Evolutionary conservation across 2,888 invertebrate species (phyloP).

Genomic region (Craniophora ligustri): DNA sequence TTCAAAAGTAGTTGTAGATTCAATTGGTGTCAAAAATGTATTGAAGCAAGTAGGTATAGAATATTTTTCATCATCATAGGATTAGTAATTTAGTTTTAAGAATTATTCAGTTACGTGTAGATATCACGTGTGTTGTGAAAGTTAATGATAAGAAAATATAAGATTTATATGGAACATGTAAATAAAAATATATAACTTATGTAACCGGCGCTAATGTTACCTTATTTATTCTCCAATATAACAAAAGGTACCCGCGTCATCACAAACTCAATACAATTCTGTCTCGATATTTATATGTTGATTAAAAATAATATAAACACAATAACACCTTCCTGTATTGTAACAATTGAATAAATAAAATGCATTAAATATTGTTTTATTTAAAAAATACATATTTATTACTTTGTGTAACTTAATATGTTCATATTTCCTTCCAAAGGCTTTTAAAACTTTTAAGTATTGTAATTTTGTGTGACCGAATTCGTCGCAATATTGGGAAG

Average conservation of each 20-base stretch:
- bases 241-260: slow-evolving; percentile 78
- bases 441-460: too few species aligned
- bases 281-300: slow-evolving; percentile 28
- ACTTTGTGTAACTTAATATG: too few species aligned
- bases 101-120: slow-evolving; percentile 21
- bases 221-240: slow-evolving; percentile 71
- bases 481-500: too few species aligned
- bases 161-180: slow-evolving; percentile 54
- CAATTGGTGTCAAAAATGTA: slow-evolving; percentile 43
- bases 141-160: slow-evolving; percentile 34
- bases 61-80: slow-evolving; percentile 54
- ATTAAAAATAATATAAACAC: slow-evolving; percentile 48
- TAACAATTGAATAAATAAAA: slow-evolving; percentile 65
- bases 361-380: slow-evolving; percentile 54
- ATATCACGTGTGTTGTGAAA: slow-evolving; percentile 43
- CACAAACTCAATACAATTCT: slow-evolving; percentile 53
- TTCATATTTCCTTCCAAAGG: too few species aligned
- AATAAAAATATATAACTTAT: slow-evolving; percentile 59
- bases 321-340: slow-evolving; percentile 55
- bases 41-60: slow-evolving; percentile 15
- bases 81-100: slow-evolving; percentile 38
- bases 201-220: slow-evolving; percentile 86
- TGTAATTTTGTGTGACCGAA: too few species aligned
- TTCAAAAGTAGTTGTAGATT: slow-evolving; percentile 42
- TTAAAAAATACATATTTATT: not conserved